Evolutionary conservation across 2,113 vertebrate genomes (phyloP).

Genomic region (Microcebus griseorufus): DNA sequence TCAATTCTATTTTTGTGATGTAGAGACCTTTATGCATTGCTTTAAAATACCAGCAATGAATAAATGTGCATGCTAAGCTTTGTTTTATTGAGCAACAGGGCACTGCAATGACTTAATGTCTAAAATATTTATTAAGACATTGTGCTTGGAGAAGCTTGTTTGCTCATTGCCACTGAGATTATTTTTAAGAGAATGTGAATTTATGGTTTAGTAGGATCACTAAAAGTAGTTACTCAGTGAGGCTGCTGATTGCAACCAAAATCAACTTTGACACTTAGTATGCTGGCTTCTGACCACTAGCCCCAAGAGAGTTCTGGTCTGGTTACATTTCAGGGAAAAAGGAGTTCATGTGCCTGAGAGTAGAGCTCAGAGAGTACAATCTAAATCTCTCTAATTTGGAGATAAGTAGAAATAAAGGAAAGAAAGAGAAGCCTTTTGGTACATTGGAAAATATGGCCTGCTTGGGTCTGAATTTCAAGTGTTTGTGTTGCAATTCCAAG

Average conservation of each 20-base stretch:
- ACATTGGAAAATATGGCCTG: background rate
- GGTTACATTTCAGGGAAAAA: background rate
- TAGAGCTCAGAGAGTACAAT: background rate
- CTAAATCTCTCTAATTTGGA: background rate
- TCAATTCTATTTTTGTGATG: background rate
- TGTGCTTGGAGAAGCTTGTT: background rate
- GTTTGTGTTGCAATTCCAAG: background rate
- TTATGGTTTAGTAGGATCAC: background rate
- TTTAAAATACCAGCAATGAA: background rate
- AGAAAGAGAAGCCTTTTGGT: background rate
- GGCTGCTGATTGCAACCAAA: background rate
- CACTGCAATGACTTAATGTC: background rate
- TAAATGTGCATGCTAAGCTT: background rate
- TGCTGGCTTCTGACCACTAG: background rate
- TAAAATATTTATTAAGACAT: constrained; percentile 42
- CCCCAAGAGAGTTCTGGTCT: background rate
- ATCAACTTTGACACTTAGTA: background rate
- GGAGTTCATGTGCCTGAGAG: background rate
- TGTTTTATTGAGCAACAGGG: background rate
- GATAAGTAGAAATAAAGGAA: background rate
- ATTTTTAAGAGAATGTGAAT: constrained; percentile 15
- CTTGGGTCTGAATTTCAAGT: background rate
- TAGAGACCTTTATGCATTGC: background rate
- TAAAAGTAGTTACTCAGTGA: background rate
- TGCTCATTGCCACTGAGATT: background rate